Evolutionary conservation across 2,113 vertebrate species (phyloP), one percentile per base, ranked within the genome.

Genomic region (Cynocephalus volans): DNA sequence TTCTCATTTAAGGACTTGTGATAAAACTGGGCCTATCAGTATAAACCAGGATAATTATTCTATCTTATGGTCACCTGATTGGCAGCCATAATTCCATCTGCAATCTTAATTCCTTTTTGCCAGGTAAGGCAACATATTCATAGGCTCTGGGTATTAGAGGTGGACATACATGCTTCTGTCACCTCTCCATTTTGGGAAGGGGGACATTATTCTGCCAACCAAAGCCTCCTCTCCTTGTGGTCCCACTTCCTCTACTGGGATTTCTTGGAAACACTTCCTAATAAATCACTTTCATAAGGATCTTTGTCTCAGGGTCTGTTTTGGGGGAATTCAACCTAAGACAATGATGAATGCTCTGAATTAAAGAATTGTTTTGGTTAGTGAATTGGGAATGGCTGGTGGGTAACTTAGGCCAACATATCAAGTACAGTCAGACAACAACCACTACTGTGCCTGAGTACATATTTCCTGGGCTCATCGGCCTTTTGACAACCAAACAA

Each of bases 391-490:
- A 48, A 24, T 33, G 60, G 36, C 13, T 14, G 6, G 12, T 21
- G 50, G 54, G 67, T 21, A 8, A 69, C 48, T 24, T 6, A 58
- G 67, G 88, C 24, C 70, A 11, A 24, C 11, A 15, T 12, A 23
- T 36, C 33, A 1, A 19, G 23, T 8, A 8, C 14, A 24, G 81
- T 36, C 23, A 28, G 76, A 21, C 31, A n/a, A 5, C 3, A 5
- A 10, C 45, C 41, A 0, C 17, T 11, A 0, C 67, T 0, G 0
- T 17, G 62, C 86, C 80, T 23, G 0, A 21, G 36, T 23, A 1
- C 3, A 4, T 2, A 15, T 52, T 77, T 58, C 65, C 41, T 88
- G 77, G 60, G 31, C 72, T 85, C 23, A 14, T 0, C 52, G 85
- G 60, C 65, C 85, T 80, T 80, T 52, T 48, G 69, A 69, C 84